Base-by-base conservation (phyloP, 2,113 vertebrate genomes). In the Mirza zaza region DNA sequence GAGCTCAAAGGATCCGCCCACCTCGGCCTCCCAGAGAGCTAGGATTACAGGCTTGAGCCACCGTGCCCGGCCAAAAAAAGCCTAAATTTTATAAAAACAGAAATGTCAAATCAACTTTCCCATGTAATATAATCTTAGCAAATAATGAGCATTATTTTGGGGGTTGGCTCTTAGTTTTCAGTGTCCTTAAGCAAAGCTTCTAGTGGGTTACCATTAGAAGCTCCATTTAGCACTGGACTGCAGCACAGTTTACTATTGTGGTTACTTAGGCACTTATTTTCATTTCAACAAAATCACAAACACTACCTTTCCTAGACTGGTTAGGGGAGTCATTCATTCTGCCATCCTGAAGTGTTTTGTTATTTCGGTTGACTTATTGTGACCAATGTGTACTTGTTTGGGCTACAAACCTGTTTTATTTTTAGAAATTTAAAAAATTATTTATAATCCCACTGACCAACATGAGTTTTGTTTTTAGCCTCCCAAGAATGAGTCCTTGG, bases 401-500 rank as follows among this genome's bases (percentile, higher is more conserved):
- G 50, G 12, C 63, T 67, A 45, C 21, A 32, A 21, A 32, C 7
- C 12, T 32, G 48, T 80, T 91, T 75, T 42, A 52, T 34, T 65
- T 95, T 79, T 75, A 52, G 17, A 36, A 39, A 25, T 17, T 52
- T 7, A 48, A 85, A 55, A 76, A 29, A 12, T 23, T 20, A 52
- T 65, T 65, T 32, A 23, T 45, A 79, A 8, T 45, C 79, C 48
- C 48, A 61, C 12, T 96, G 45, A 97, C 79, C 68, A 17, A 4
- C 1, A 36, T 93, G 83, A 48, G 36, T 94, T 95, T 98, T 97
- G 83, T 71, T 98, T 97, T 59, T 81, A 99, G 99, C 97, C 98
- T 96, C 99, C 99, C 0, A n/a, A 11, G 71, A 99, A 99, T 20
- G 59, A 90, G 0, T 91, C 98, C 2, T 87, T 99, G n/a, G 99